phyloP scores from a whole-genome alignment of 1,140 invertebrate genomes.

The Ceratina japonica region DNA sequence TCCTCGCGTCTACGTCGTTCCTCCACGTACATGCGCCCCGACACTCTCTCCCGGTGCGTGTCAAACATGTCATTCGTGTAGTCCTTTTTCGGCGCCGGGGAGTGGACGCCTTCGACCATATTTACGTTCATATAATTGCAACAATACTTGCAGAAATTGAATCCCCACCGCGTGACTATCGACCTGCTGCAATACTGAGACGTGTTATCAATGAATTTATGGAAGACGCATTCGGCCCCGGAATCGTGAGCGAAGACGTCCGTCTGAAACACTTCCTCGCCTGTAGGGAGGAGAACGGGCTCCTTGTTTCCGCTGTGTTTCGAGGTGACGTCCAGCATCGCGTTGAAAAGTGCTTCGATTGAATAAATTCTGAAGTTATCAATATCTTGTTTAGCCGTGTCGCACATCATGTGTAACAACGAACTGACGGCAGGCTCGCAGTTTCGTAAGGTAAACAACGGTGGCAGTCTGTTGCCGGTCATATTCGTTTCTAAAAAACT shows the following conservation, averaged over 20 bases:
- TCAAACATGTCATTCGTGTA: constrained; percentile 59
- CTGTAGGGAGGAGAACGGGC: no score
- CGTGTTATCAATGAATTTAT: constrained; percentile 74
- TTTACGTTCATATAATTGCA: constrained; percentile 77
- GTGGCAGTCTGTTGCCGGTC: constrained; percentile 29
- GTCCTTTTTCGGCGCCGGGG: constrained; percentile 62
- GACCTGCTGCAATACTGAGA: constrained; percentile 79
- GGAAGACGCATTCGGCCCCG: constrained; percentile 79
- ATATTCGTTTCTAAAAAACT: constrained; percentile 20
- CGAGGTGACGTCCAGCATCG: constrained; percentile 74
- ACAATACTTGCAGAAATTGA: constrained; percentile 80
- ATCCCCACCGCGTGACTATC: constrained; percentile 80
- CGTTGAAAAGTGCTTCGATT: constrained; percentile 79
- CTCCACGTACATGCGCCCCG: constrained; percentile 46
- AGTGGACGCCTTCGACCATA: constrained; percentile 77
- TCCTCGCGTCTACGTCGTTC: constrained; percentile 47
- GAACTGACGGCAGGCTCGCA: constrained; percentile 8
- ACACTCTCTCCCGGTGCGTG: constrained; percentile 49
- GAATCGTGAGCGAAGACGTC: constrained; percentile 72
- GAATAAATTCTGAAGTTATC: constrained; percentile 79
- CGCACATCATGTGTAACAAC: constrained; percentile 24
- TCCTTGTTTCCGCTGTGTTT: no score
- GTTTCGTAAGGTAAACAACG: constrained; percentile 32
- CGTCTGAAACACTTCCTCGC: no score
- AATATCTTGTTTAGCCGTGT: constrained; percentile 34